Percentiles rank a stretch among this genome's conserved stretches.
These are phyloP conservation scores for Tribolium madens DNA, from an alignment of 1,140 invertebrate species.

Conservation along the genomic window DNA sequence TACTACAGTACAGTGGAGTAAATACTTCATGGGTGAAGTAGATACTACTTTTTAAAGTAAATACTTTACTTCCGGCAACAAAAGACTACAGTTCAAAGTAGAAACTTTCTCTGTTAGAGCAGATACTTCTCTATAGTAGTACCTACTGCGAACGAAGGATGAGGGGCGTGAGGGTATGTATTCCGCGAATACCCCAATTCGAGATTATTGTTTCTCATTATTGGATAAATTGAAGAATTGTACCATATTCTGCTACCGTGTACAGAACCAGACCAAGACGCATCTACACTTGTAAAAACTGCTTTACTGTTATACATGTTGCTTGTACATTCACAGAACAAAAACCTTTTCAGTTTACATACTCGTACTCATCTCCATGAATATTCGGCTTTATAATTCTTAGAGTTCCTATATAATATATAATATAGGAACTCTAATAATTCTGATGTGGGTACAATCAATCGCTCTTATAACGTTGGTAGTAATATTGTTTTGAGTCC, in stretches of 20 bases:
- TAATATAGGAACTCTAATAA: too few species aligned
- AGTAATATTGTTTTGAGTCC: background rate
- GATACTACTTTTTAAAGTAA: too few species aligned
- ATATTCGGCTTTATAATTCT: slow-evolving; percentile 6
- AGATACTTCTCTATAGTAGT: too few species aligned
- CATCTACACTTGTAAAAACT: background rate
- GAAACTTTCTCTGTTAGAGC: too few species aligned
- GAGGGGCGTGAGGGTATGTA: too few species aligned
- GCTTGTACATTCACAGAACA: background rate
- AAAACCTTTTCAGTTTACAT: slow-evolving; percentile 14
- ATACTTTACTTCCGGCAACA: too few species aligned
- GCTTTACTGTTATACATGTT: background rate
- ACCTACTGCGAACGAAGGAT: too few species aligned
- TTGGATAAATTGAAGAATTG: background rate
- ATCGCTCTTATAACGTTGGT: slow-evolving; percentile 14
- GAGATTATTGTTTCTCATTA: background rate
- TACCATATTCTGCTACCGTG: slow-evolving; percentile 1
- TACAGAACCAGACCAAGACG: background rate
- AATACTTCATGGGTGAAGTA: too few species aligned
- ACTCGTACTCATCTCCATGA: slow-evolving; percentile 9
- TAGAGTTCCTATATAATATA: too few species aligned
- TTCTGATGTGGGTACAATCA: slow-evolving; percentile 17
- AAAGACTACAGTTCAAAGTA: too few species aligned
- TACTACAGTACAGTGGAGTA: too few species aligned
- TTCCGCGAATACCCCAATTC: too few species aligned